Percentiles rank a stretch among this genome's conserved stretches.
Evolutionary conservation across 1,140 invertebrate species (phyloP).

Genomic region (Drosophila sucinea): DNA sequence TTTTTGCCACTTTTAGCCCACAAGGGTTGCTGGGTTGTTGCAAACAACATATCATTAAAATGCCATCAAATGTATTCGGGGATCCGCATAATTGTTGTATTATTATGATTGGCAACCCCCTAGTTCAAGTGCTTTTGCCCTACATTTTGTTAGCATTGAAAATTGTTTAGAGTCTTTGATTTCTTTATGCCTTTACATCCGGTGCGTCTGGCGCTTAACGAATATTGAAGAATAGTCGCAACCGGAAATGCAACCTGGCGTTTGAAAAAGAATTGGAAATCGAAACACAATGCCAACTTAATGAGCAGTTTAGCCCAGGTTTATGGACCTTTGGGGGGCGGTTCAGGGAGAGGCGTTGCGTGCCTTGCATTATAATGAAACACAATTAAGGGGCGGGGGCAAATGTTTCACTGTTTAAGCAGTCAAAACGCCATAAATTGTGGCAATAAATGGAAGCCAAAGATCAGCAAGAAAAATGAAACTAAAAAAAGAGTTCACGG

Average conservation of each 20-base stretch:
- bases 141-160: constrained; percentile 36
- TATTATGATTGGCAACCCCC: constrained; percentile 24
- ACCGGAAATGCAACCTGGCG: constrained; percentile 76
- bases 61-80: constrained; percentile 68
- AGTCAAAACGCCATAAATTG: constrained; percentile 53
- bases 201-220: constrained; percentile 54
- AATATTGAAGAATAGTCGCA: constrained; percentile 55
- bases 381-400: constrained; percentile 1
- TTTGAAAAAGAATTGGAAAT: constrained; percentile 50
- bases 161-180: constrained; percentile 48
- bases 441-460: constrained; percentile 52
- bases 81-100: constrained; percentile 25
- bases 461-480: constrained; percentile 45
- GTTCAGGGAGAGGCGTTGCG: constrained; percentile 35
- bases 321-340: constrained; percentile 25
- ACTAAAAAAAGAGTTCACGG: constrained; percentile 51
- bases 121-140: constrained; percentile 6
- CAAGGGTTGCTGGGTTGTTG: constrained; percentile 31
- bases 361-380: constrained; percentile 65
- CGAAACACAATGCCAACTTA: constrained; percentile 67
- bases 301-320: constrained; percentile 71
- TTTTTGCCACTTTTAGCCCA: background rate
- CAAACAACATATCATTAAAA: constrained; percentile 43
- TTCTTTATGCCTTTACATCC: constrained; percentile 61
- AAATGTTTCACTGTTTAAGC: constrained; percentile 38